Conservation (phyloP, 1,140 invertebrate species). For the Bombus vancouverensis region DNA sequence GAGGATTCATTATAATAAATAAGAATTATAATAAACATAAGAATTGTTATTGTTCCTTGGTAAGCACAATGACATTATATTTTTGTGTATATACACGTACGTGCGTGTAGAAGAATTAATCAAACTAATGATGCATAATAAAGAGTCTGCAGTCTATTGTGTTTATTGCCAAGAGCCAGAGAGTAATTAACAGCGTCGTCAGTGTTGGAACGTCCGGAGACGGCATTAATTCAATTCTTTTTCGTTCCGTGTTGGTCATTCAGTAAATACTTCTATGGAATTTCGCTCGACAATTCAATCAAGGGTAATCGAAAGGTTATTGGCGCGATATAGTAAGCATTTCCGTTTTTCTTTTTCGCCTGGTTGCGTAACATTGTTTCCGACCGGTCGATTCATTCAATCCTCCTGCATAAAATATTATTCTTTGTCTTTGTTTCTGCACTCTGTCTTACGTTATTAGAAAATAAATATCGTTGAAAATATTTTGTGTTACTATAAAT, state of each 20-base stretch:
- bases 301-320: constrained; percentile 14
- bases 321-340: neutral
- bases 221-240: constrained; percentile 19
- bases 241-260: neutral
- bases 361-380: constrained; percentile 3
- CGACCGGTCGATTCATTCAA: neutral
- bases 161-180: too few species aligned
- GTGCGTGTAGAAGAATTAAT: constrained; percentile 26
- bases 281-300: constrained; percentile 19
- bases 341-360: neutral
- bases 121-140: constrained; percentile 25
- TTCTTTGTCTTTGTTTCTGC: too few species aligned
- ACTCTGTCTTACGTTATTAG: neutral
- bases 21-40: neutral
- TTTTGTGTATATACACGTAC: neutral
- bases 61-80: neutral
- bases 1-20: neutral
- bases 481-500: neutral
- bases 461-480: neutral
- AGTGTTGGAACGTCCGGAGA: neutral
- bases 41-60: neutral
- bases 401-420: neutral
- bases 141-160: neutral
- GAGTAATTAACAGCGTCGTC: constrained; percentile 10
- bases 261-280: neutral